A percentile compares a stretch with the other conserved stretches of the same genome.
Conservation (phyloP, 23 tunicate species). For the Trididemnum miniatum region DNA sequence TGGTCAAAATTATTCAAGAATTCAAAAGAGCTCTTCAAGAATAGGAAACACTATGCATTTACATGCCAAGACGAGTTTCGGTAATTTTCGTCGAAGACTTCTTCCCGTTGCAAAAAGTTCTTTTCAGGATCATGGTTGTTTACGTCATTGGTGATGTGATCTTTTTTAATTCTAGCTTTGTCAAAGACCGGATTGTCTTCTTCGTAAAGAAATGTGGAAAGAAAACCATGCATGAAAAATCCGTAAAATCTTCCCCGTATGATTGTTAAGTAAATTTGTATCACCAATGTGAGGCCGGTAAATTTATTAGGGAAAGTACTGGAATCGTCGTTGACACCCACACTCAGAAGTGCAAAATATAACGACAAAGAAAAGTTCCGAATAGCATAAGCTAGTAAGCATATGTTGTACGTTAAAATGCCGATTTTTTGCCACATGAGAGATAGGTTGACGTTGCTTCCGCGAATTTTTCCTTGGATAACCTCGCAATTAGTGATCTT, state of each 20-base stretch:
- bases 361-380: constrained; percentile 34
- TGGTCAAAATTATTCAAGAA: no score
- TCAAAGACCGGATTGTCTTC: no score
- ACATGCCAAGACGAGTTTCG: no score
- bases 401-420: not conserved
- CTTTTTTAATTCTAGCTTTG: no score
- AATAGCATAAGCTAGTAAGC: constrained; percentile 16
- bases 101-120: no score
- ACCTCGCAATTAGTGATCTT: constrained; percentile 8
- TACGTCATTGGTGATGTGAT: no score
- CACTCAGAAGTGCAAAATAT: constrained; percentile 29
- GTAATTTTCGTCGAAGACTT: no score
- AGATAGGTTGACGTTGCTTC: not conserved
- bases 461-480: constrained; percentile 9
- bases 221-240: constrained; percentile 30
- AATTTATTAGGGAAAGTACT: not conserved
- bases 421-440: not conserved
- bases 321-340: constrained; percentile 2
- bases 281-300: constrained; percentile 13
- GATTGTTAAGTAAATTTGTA: constrained; percentile 36
- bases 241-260: constrained; percentile 46
- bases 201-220: constrained; percentile 26
- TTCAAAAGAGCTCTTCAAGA: no score
- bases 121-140: no score
- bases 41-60: no score